Evolutionary conservation across 2,888 invertebrate genomes (phyloP).

Genomic region (Phragmatobia fuliginosa): DNA sequence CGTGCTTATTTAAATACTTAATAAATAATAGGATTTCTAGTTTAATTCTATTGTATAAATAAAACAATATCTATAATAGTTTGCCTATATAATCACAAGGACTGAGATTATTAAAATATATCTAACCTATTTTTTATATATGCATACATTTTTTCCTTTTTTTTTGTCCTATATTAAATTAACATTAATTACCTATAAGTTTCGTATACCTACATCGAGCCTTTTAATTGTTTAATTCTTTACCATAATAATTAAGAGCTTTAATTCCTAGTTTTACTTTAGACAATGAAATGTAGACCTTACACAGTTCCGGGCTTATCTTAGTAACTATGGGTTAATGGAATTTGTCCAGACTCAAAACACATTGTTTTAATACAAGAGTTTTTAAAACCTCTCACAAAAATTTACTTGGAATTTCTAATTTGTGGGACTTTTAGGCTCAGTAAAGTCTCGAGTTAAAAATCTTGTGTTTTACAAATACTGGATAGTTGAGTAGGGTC

Average conservation of each 20-base stretch:
- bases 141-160: background rate
- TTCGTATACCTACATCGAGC: background rate
- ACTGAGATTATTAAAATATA: too few relatives aligned
- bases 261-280: background rate
- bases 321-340: background rate
- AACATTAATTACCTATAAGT: background rate
- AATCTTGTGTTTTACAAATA: background rate
- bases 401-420: background rate
- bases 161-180: background rate
- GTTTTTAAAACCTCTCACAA: background rate
- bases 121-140: too few relatives aligned
- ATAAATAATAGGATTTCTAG: too few relatives aligned
- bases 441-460: background rate
- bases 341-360: background rate
- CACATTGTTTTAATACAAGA: background rate
- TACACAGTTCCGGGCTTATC: background rate
- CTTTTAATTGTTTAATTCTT: background rate
- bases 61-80: too few relatives aligned
- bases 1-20: too few relatives aligned
- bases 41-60: too few relatives aligned
- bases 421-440: background rate
- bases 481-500: background rate
- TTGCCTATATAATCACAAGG: too few relatives aligned
- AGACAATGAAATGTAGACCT: background rate
- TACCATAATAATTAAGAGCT: background rate